Conservation (phyloP, 2,888 invertebrate species). For the Spialia ferax region DNA sequence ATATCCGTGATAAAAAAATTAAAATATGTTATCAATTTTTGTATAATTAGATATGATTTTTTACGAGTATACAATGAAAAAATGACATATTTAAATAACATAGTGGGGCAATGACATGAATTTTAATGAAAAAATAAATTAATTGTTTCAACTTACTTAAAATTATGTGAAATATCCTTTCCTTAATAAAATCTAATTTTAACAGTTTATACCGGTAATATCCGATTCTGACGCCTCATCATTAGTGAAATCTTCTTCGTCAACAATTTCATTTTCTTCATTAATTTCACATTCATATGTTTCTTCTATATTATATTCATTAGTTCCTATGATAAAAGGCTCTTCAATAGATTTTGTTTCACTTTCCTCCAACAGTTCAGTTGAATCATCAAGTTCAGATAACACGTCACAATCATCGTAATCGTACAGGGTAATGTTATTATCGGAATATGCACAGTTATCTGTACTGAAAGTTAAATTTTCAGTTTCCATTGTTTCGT, state of each 20-base stretch:
- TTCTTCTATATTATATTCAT: background rate
- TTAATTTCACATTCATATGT: too few species aligned
- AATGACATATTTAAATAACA: too few species aligned
- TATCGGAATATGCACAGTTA: background rate
- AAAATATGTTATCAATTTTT: too few species aligned
- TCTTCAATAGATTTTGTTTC: too few species aligned
- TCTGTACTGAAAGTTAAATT: background rate
- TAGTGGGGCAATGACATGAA: too few species aligned
- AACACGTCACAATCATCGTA: background rate
- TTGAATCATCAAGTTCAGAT: slow-evolving; percentile 1
- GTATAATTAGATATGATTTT: too few species aligned
- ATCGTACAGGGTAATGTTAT: background rate
- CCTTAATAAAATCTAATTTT: background rate
- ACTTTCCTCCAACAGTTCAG: background rate
- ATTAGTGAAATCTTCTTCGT: background rate
- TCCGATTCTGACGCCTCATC: background rate
- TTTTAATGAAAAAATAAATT: too few species aligned
- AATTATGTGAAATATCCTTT: too few species aligned
- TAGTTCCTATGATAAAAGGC: background rate
- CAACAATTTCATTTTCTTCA: background rate
- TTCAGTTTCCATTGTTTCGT: background rate
- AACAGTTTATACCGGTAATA: background rate
- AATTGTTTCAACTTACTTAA: too few species aligned
- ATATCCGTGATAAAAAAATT: too few species aligned
- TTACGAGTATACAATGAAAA: too few species aligned